Evolutionary conservation across 2,113 vertebrate genomes (phyloP), one percentile per base, ranked within the genome.

Genomic region (Apus apus): DNA sequence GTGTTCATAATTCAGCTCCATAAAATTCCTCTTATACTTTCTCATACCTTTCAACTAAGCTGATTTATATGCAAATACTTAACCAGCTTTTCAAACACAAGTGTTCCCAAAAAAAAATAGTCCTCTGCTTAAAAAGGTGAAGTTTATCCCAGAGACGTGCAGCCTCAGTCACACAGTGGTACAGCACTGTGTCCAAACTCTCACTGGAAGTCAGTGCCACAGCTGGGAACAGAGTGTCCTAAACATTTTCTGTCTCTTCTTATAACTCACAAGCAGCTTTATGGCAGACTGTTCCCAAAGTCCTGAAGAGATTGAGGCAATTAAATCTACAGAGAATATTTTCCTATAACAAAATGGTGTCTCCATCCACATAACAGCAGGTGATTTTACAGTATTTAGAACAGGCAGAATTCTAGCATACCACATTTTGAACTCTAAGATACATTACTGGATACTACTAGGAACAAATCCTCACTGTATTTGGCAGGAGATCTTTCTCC

Each of bases 371-470:
- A 73, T 70, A 84, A 86, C 54, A 92, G 87, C 68, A 95, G 76
- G 56, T 92, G 91, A 95, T 94, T 93, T 94, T 74, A 74, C 43
- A 74, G 40, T 32, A 80, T 46, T 95, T 70, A 84, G 30, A 93
- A 82, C 9, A 90, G 50, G 77, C 45, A 79, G 36, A 88, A 70
- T 73, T 86, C 64, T 89, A 77, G n/a, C 21, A 74, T 13, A 77
- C 45, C 60, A 51, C 25, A 8, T 70, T 90, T 77, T 66, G 61
- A 87, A 73, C 38, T 84, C n/a, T 22, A 58, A 80, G 72, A 65
- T 90, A 50, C 15, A 32, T 84, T 95, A 70, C 50, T 73, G 15
- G 16, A 94, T 84, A 70, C 46, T 86, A 32, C 26, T 64, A 66
- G 58, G 72, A 90, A 94, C n/a, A 94, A 94, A 86, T 58, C 46